phyloP scores from a whole-genome alignment of 2,113 vertebrate genomes.

The Helogale parvula region DNA sequence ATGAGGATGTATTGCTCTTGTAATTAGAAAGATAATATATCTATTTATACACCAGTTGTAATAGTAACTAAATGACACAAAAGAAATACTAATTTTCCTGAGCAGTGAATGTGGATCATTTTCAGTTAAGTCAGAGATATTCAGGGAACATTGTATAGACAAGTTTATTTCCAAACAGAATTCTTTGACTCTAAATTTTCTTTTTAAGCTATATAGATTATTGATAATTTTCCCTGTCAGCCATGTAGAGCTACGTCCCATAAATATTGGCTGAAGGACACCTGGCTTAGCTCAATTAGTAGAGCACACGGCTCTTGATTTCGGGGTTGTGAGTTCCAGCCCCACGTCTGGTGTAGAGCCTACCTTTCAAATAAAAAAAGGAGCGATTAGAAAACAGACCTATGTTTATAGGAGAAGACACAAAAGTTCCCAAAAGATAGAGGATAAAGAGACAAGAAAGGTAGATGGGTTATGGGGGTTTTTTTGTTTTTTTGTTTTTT shows the following conservation, averaged over 20 bases:
- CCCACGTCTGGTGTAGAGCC: not conserved
- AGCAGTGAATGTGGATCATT: not conserved
- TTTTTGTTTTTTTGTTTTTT: too few relatives aligned
- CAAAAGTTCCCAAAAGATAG: not conserved
- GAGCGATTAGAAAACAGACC: not conserved
- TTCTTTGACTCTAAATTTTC: not conserved
- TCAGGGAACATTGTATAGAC: not conserved
- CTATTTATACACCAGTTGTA: not conserved
- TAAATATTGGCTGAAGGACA: slow-evolving; percentile 40
- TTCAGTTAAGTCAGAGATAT: not conserved
- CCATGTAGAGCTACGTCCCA: slow-evolving; percentile 43
- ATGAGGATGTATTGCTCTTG: not conserved
- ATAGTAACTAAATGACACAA: not conserved
- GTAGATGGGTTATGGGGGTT: too few relatives aligned
- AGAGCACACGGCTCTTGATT: not conserved
- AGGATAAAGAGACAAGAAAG: not conserved
- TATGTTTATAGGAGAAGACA: not conserved
- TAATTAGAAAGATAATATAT: slow-evolving; percentile 18
- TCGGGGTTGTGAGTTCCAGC: not conserved
- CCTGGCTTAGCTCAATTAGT: not conserved
- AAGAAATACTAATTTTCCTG: not conserved
- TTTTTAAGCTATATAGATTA: slow-evolving; percentile 47
- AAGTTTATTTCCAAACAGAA: slow-evolving; percentile 25
- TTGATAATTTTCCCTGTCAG: slow-evolving; percentile 50
- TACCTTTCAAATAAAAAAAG: not conserved